These are phyloP conservation scores for Eupithecia subumbrata DNA, from an alignment of 2,888 invertebrate genomes.

Conservation along the genomic window DNA sequence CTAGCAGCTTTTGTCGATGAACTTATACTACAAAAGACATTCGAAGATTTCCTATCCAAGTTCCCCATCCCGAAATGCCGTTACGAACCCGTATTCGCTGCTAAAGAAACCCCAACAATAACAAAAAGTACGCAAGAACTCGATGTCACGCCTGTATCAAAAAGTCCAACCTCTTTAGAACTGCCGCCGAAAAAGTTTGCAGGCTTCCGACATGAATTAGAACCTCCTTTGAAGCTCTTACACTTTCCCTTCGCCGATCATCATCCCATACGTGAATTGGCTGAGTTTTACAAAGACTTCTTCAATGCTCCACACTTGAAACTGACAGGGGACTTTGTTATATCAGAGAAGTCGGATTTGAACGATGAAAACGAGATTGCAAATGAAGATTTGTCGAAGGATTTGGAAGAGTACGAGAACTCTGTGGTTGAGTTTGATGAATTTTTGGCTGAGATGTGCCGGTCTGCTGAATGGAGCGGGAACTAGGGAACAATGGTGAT, in stretches of 20 bases:
- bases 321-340: conserved; percentile 58
- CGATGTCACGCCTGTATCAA: conserved; percentile 59
- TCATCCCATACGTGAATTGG: conserved; percentile 89
- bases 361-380: conserved; percentile 67
- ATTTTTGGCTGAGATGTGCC: conserved; percentile 88
- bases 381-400: conserved; percentile 85
- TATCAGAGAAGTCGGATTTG: conserved; percentile 54
- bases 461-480: conserved; percentile 85
- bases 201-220: conserved; percentile 77
- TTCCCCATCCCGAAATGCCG: conserved; percentile 69
- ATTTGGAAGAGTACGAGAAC: conserved; percentile 89
- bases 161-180: conserved; percentile 73
- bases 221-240: conserved; percentile 88
- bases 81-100: conserved; percentile 60
- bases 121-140: conserved; percentile 73
- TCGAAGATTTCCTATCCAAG: conserved; percentile 70
- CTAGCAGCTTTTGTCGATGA: conserved; percentile 90
- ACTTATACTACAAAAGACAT: conserved; percentile 60
- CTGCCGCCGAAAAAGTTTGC: conserved; percentile 76
- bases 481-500: conserved; percentile 57
- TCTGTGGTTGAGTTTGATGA: conserved; percentile 90
- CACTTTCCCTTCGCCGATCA: conserved; percentile 91
- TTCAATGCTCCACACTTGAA: conserved; percentile 86
- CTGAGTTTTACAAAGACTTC: conserved; percentile 91
- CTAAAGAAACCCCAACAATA: conserved; percentile 48